phyloP scores from a whole-genome alignment of 2,888 invertebrate species.

The Gasteruption jaculator region DNA sequence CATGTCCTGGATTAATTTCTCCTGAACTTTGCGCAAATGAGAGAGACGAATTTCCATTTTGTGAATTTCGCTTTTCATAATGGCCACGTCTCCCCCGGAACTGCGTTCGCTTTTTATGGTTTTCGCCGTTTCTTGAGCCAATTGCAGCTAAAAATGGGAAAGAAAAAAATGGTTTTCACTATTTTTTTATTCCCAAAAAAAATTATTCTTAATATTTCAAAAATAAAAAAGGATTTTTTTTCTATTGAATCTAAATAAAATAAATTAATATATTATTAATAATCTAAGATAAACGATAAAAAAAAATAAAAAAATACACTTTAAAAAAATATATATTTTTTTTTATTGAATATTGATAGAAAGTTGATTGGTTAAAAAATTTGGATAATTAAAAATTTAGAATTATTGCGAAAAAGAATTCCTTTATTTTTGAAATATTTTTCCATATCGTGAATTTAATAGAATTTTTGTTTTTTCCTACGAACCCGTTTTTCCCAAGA shows the following conservation, averaged over 20 bases:
- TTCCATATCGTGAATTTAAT: neutral
- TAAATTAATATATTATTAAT: constrained; percentile 1
- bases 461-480: constrained; percentile 10
- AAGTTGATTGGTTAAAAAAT: neutral
- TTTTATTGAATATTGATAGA: neutral
- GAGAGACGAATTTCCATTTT: constrained; percentile 68
- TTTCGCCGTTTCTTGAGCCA: constrained; percentile 69
- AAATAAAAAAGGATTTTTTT: neutral
- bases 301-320: constrained; percentile 2
- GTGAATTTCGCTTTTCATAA: constrained; percentile 78
- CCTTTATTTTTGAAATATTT: neutral
- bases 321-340: constrained; percentile 5
- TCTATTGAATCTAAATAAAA: neutral
- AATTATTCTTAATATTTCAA: neutral
- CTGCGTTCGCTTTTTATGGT: constrained; percentile 64
- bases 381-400: neutral
- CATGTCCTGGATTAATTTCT: constrained; percentile 61
- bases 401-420: neutral
- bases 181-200: neutral
- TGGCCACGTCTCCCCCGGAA: constrained; percentile 66
- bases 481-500: constrained; percentile 83
- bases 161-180: constrained; percentile 1
- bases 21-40: constrained; percentile 58
- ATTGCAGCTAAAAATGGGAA: constrained; percentile 43
- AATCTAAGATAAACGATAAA: constrained; percentile 1